phyloP scores from a whole-genome alignment of 2,888 invertebrate species.

The Tetragnatha montana region DNA sequence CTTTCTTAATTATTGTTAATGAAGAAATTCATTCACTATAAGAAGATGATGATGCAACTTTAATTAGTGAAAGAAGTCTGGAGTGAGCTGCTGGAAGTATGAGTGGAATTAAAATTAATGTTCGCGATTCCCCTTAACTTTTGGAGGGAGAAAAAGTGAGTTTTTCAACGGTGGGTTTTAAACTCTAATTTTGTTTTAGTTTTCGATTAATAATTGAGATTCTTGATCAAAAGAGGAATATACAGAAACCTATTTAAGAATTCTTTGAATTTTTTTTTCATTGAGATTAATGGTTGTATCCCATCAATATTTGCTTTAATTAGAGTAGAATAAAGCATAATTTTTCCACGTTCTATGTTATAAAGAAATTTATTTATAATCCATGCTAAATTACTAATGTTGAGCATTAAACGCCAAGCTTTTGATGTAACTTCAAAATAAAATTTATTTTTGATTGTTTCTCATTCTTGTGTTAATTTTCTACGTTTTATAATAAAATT shows the following conservation, averaged over 20 bases:
- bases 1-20: conserved; percentile 71
- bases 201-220: neutral
- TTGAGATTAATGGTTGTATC: neutral
- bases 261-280: neutral
- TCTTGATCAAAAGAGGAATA: too few relatives aligned
- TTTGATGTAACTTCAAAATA: too few relatives aligned
- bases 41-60: conserved; percentile 69
- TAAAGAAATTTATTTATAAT: too few relatives aligned
- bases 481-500: too few relatives aligned
- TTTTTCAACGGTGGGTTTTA: conserved; percentile 2
- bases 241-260: too few relatives aligned
- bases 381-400: too few relatives aligned
- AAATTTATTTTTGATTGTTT: too few relatives aligned
- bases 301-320: too few relatives aligned
- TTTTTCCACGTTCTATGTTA: too few relatives aligned
- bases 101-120: conserved; percentile 48
- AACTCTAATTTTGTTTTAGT: neutral
- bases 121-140: conserved; percentile 11
- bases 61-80: conserved; percentile 63
- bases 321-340: too few relatives aligned
- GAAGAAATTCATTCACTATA: conserved; percentile 67
- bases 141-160: conserved; percentile 1
- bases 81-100: conserved; percentile 18
- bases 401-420: too few relatives aligned
- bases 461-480: too few relatives aligned